phyloP scores from a whole-genome alignment of 2,888 invertebrate species.

The Hemithea aestivaria region DNA sequence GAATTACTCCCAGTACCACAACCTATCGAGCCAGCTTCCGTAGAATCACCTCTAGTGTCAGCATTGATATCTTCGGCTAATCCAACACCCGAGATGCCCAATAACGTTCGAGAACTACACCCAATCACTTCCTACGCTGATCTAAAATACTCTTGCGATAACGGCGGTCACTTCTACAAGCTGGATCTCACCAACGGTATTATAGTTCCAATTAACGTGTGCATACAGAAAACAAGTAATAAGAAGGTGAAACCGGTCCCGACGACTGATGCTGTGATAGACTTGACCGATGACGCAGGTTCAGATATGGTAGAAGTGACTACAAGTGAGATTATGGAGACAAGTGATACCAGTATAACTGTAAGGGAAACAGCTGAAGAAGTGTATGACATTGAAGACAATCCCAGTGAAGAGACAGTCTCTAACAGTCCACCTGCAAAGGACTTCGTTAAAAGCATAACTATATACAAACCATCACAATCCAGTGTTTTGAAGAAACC shows the following conservation, averaged over 20 bases:
- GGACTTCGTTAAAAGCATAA: not conserved
- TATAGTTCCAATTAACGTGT: slow-evolving; percentile 54
- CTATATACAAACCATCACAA: no score
- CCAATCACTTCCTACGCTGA: slow-evolving; percentile 50
- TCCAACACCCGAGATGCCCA: slow-evolving; percentile 8
- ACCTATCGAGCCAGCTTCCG: not conserved
- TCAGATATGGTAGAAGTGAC: slow-evolving; percentile 11
- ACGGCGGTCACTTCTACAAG: slow-evolving; percentile 54
- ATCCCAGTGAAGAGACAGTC: no score
- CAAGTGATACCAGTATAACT: no score
- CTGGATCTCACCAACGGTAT: slow-evolving; percentile 48
- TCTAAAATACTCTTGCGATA: slow-evolving; percentile 50
- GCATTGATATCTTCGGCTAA: slow-evolving; percentile 4
- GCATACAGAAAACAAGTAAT: slow-evolving; percentile 40
- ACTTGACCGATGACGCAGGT: slow-evolving; percentile 53
- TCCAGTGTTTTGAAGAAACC: no score
- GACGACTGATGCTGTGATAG: slow-evolving; percentile 41
- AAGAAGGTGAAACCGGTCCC: not conserved
- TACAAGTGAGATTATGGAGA: no score
- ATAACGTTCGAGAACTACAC: slow-evolving; percentile 26
- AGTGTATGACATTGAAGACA: no score
- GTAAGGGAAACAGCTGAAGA: no score
- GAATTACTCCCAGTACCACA: not conserved
- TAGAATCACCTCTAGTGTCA: no score
- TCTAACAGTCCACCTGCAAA: no score